Evolutionary conservation across 2,888 invertebrate genomes (phyloP), one percentile per base, ranked within the genome.

Genomic region (Drymonia ruficornis): DNA sequence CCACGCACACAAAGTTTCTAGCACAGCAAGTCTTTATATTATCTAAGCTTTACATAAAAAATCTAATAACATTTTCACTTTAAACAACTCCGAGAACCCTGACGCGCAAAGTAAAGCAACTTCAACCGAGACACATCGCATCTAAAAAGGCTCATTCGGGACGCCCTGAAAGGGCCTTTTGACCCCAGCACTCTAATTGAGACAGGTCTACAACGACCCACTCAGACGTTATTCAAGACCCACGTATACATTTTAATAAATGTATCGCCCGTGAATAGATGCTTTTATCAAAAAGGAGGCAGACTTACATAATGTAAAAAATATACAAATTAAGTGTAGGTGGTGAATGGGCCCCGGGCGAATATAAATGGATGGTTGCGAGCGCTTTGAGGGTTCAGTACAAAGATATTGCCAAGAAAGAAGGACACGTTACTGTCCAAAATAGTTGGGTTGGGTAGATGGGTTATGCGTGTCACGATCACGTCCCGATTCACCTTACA

Each of bases 171-270:
- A 70, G 61, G 66, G 59, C 47, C 67, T 61, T 70, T 69, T 63
- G 69, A 63, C 60, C 65, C 56, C 61, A 16, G 52, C 72, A 64
- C 64, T 72, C 61, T 70, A 66, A 74, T 69, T 74, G 70, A 73
- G 67, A 65, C 58, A 63, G 57, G 58, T 66, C 63, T 63, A 61
- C 71, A 76, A 72, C 83, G 83, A 83, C 85, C 86, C 88, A 90
- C 91, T 91, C 91, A 88, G 87, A 84, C 83, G 58, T 74, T 78
- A 86, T 87, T 87, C 81, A 87, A 81, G 80, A 81, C 72, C 72
- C 79, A 77, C 78, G 82, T 87, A 86, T 84, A 87, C 86, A 84
- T 86, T 89, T 91, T 91, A 89, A 90, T 90, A 91, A 92, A 92
- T 91, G 91, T 91, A 91, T 89, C 89, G 87, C 60, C 78, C 50